These are phyloP conservation scores for Reticulitermes speratus DNA, from an alignment of 1,140 invertebrate genomes.

Conservation along the genomic window DNA sequence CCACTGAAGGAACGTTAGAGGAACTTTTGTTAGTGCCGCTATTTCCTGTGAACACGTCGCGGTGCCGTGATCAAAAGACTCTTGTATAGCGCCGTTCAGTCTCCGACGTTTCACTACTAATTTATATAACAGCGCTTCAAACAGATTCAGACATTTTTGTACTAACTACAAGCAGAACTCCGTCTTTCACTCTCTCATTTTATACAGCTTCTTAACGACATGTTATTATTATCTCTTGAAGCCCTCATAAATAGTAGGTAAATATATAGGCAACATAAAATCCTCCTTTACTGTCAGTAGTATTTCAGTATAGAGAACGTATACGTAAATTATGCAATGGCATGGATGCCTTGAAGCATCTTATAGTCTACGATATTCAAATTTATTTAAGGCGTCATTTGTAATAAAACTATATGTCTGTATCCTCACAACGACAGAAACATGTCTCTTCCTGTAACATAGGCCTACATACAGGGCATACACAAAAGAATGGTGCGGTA, in stretches of 20 bases:
- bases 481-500: no score
- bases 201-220: neutral
- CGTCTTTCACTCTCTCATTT: neutral
- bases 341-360: neutral
- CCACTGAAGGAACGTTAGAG: no score
- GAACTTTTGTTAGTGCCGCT: neutral
- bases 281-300: neutral
- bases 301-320: neutral
- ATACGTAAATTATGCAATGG: neutral
- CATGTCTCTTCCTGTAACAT: no score
- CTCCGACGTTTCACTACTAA: neutral
- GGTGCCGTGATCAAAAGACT: neutral
- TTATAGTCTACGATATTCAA: neutral
- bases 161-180: neutral
- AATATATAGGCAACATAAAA: neutral
- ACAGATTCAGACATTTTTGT: constrained; percentile 12
- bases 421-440: no score
- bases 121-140: neutral
- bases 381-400: no score
- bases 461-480: no score
- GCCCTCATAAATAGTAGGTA: neutral
- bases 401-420: no score
- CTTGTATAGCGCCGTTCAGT: neutral
- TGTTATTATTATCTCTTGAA: neutral
- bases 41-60: neutral